Evolutionary conservation across 2,113 vertebrate species (phyloP), one percentile per base, ranked within the genome.

Genomic region (Hippocampus barbouri): DNA sequence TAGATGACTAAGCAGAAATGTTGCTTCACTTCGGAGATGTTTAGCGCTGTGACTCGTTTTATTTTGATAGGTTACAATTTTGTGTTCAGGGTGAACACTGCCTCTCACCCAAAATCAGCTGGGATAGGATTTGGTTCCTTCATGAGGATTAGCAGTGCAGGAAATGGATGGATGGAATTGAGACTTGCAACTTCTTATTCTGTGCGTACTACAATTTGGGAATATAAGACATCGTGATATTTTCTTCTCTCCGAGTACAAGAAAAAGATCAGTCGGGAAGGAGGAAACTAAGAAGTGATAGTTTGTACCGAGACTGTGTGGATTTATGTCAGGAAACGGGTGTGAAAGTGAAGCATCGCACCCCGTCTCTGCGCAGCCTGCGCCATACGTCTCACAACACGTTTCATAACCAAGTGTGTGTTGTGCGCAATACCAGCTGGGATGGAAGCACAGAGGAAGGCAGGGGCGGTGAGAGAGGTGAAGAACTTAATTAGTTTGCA

Each of bases 361-460:
- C 41, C 8, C 11, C 41, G 41, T 43, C 41, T 43, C 41, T 43
- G 41, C 11, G 41, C 41, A 62, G 25, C 62, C 69, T 20, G 53
- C 64, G 75, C 71, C 68, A 38, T 8, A 34, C 69, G 66, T 23
- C 64, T 54, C 66, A 76, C 67, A 78, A 64, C 15, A 20, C 1
- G 70, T 86, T 85, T 71, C 68, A 74, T 86, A 85, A 87, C 72
- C 16, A 21, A 47, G n/a, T 45, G 16, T 1, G 63, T 68, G 70
- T 47, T 77, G 54, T 70, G 1, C 69, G 75, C 62, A 23, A 75
- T 75, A 49, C 69, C 70, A 61, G 63, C 16, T 69, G 34, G 41
- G 30, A 75, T 65, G 21, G 41, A 63, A 54, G 65, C 27, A 68
- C 25, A 74, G 61, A 60, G n/a, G 56, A 68, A 51, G 49, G 18